Conservation (phyloP, 2,797 vertebrate species). For the Pipistrellus pygmaeus region DNA sequence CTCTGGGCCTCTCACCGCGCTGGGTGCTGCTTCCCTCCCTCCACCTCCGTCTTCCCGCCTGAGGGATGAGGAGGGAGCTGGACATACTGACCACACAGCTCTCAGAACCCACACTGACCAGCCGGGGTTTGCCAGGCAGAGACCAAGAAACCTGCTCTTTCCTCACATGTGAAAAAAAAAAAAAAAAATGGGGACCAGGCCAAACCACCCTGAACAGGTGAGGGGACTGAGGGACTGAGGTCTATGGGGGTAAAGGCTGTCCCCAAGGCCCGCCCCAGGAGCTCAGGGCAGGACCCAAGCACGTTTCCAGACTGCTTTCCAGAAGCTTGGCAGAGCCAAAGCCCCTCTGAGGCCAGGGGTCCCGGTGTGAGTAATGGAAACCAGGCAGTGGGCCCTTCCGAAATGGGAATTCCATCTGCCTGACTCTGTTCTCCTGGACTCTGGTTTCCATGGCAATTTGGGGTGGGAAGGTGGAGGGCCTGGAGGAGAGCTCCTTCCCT, state of each 20-base stretch:
- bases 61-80: neutral
- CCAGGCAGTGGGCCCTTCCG: conserved; percentile 41
- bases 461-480: conserved; percentile 20
- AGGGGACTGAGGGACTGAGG: neutral
- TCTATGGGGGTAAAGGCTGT: neutral
- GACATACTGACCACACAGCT: neutral
- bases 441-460: conserved; percentile 67
- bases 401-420: conserved; percentile 78
- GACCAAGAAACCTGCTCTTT: neutral
- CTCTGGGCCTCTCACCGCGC: neutral
- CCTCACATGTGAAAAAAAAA: neutral
- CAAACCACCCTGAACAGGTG: neutral
- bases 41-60: conserved; percentile 31
- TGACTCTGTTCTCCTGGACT: conserved; percentile 70
- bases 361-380: conserved; percentile 73
- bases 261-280: neutral
- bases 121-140: neutral
- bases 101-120: neutral
- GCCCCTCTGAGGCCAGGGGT: conserved; percentile 7
- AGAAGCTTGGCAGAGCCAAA: conserved; percentile 19
- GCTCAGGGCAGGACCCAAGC: neutral
- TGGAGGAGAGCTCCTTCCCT: neutral
- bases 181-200: neutral
- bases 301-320: neutral
- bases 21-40: neutral